Percentiles rank a stretch among this genome's conserved stretches.
Conservation (phyloP, 2,888 invertebrate genomes). For the Drosophila suboccidentalis region DNA sequence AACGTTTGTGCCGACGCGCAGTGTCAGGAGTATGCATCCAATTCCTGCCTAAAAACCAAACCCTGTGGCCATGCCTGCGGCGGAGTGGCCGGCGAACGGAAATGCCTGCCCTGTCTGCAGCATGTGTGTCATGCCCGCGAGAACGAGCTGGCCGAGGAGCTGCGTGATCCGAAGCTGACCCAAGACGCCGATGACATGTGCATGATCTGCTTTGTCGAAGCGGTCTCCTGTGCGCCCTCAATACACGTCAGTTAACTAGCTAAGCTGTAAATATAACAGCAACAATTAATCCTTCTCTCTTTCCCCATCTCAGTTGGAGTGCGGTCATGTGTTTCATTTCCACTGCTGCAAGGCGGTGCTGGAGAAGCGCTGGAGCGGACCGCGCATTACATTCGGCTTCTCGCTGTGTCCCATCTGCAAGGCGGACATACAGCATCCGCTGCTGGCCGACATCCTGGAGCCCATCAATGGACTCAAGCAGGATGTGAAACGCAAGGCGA, state of each 20-base stretch:
- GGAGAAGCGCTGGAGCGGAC: constrained; percentile 96
- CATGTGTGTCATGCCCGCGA: constrained; percentile 89
- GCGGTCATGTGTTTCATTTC: constrained; percentile 98
- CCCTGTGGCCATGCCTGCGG: constrained; percentile 97
- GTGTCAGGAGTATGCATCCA: constrained; percentile 90
- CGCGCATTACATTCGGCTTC: constrained; percentile 98
- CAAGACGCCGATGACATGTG: constrained; percentile 99
- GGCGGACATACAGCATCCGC: constrained; percentile 93
- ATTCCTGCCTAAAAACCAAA: constrained; percentile 93
- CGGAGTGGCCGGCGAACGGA: constrained; percentile 94
- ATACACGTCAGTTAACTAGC: constrained; percentile 89
- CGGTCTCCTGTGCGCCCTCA: constrained; percentile 97
- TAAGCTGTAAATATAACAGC: background rate
- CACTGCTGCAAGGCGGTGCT: constrained; percentile 96
- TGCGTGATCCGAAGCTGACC: constrained; percentile 88
- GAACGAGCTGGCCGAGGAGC: constrained; percentile 82
- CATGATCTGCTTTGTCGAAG: constrained; percentile 99
- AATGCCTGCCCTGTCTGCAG: constrained; percentile 95
- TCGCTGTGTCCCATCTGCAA: constrained; percentile 99
- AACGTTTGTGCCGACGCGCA: constrained; percentile 97
- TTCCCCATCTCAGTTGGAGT: constrained; percentile 89
- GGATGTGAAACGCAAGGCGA: constrained; percentile 96
- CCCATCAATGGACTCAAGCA: constrained; percentile 94
- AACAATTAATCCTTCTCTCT: background rate
- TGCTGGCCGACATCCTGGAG: constrained; percentile 91